Conservation (phyloP, 2,113 vertebrate genomes). For the Bucco capensis region DNA sequence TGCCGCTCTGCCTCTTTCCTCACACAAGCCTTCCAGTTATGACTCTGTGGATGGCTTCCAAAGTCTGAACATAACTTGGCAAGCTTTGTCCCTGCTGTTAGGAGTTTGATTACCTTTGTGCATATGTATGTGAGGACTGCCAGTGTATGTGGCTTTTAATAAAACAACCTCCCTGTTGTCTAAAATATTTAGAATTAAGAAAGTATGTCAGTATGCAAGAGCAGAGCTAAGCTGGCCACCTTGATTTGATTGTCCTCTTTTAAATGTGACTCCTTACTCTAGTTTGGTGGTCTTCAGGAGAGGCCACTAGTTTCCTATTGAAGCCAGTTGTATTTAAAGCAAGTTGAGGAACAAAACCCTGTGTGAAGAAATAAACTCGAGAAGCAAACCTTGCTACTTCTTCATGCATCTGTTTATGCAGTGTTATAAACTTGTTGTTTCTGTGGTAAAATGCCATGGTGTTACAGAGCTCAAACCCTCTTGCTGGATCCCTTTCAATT, state of each 20-base stretch:
- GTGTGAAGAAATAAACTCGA: background rate
- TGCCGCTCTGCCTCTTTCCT: conserved; percentile 4
- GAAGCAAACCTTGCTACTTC: background rate
- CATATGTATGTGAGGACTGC: background rate
- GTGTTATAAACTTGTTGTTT: background rate
- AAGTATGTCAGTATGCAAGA: background rate
- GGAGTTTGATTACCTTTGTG: conserved; percentile 49
- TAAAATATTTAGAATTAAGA: background rate
- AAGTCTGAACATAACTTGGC: conserved; percentile 33
- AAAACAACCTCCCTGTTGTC: background rate
- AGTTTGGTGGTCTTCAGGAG: background rate
- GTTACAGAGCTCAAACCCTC: rapidly evolving
- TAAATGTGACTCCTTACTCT: background rate
- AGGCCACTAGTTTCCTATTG: background rate
- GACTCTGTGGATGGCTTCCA: background rate
- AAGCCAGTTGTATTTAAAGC: background rate
- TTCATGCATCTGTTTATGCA: background rate
- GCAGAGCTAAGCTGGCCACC: background rate
- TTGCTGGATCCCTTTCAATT: background rate
- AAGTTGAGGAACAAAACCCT: background rate
- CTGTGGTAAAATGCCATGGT: background rate
- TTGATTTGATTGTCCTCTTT: background rate
- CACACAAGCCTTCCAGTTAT: conserved; percentile 25
- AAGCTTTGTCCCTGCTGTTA: background rate
- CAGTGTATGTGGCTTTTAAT: background rate